Evolutionary conservation across 92 coral and sea anemone species (phyloP).

Genomic region (Blastomussa wellsi): DNA sequence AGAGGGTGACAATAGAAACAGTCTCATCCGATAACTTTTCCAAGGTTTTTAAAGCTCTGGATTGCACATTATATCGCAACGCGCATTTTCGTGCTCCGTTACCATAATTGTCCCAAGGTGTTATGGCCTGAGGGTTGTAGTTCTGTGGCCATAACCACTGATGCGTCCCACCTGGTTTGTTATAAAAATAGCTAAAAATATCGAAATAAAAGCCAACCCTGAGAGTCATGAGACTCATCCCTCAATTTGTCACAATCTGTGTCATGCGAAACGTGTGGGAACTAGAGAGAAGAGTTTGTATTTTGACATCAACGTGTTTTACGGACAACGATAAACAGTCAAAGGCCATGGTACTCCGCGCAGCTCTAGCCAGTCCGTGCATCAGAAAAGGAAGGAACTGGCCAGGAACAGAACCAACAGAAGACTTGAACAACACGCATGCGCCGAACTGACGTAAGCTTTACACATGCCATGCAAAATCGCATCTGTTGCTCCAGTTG

Average conservation of each 20-base stretch:
- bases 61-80: too few species aligned
- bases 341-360: background rate
- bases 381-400: background rate
- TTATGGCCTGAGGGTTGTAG: too few species aligned
- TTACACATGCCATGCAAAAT: conserved; percentile 28
- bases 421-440: conserved; percentile 13
- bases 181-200: background rate
- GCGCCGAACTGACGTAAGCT: conserved; percentile 36
- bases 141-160: too few species aligned
- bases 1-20: too few species aligned
- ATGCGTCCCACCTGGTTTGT: background rate
- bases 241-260: background rate
- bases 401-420: background rate
- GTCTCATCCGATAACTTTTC: too few species aligned
- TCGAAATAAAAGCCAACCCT: background rate
- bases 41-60: too few species aligned
- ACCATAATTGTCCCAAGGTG: too few species aligned
- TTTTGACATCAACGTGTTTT: background rate
- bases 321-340: background rate
- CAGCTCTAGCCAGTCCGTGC: background rate
- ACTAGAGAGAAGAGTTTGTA: background rate
- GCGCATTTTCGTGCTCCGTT: too few species aligned
- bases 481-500: conserved; percentile 51
- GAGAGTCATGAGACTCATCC: background rate
- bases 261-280: background rate